These are phyloP conservation scores for Hoplias malabaricus DNA, from an alignment of 2,113 vertebrate species.

Conservation along the genomic window DNA sequence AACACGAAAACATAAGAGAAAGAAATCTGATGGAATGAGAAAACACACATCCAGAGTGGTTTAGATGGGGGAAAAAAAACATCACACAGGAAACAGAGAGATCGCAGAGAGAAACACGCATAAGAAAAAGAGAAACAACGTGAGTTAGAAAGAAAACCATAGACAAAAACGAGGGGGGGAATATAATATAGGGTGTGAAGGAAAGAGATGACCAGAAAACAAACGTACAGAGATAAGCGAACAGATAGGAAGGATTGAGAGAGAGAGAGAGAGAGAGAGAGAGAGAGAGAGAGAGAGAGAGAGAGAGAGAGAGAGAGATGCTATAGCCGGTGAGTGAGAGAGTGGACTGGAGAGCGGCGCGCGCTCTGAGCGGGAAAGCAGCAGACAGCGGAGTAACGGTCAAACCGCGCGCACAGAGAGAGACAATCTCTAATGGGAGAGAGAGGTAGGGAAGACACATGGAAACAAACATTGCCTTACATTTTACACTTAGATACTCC, in stretches of 20 bases:
- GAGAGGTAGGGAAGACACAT: background rate
- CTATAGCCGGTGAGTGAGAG: background rate
- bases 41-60: no score
- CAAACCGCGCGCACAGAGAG: background rate
- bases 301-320: background rate
- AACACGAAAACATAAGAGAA: no score
- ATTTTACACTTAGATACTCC: background rate
- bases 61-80: no score
- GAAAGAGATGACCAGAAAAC: background rate
- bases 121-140: no score
- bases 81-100: no score
- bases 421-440: background rate
- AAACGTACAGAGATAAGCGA: background rate
- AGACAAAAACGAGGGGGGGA: slow-evolving; percentile 18
- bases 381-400: background rate
- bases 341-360: background rate
- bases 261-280: background rate
- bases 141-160: background rate
- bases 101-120: no score
- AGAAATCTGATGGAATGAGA: no score
- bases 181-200: background rate
- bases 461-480: no score
- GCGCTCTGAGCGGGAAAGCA: background rate
- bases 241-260: background rate
- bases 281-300: slow-evolving; percentile 14